Evolutionary conservation across 2,797 vertebrate species (phyloP).

Genomic region (Poecilia wingei): DNA sequence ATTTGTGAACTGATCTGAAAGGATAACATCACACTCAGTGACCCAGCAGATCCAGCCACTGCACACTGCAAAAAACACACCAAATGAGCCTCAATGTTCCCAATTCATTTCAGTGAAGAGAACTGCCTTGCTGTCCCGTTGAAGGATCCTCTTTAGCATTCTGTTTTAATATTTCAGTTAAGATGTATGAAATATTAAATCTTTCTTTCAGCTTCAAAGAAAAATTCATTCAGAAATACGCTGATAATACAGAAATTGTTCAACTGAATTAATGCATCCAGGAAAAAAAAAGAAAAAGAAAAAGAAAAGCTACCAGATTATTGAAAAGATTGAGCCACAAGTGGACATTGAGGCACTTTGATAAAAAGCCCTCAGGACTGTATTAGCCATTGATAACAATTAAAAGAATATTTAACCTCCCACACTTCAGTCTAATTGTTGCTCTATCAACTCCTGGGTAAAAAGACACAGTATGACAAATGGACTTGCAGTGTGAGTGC

Average conservation of each 20-base stretch:
- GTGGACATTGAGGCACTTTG: conserved; percentile 9
- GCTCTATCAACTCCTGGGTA: conserved; percentile 33
- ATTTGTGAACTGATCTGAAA: conserved; percentile 21
- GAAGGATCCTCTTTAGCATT: conserved; percentile 18
- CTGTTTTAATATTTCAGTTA: conserved; percentile 49
- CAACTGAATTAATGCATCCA: conserved; percentile 26
- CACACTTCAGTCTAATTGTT: conserved; percentile 50
- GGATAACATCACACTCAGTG: conserved; percentile 18
- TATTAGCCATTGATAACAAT: conserved; percentile 43
- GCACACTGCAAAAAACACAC: neutral
- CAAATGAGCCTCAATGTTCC: neutral
- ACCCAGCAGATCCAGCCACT: conserved; percentile 15
- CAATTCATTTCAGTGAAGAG: neutral
- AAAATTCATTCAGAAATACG: conserved; percentile 34
- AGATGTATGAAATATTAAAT: conserved; percentile 42
- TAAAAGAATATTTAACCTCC: conserved; percentile 51
- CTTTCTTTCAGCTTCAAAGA: conserved; percentile 23
- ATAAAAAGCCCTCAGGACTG: conserved; percentile 14
- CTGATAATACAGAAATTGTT: conserved; percentile 32
- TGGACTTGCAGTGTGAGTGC: conserved; percentile 46
- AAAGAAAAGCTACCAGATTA: conserved; percentile 10
- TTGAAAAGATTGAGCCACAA: conserved; percentile 21
- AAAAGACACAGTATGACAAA: conserved; percentile 51
- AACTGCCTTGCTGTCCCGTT: neutral
- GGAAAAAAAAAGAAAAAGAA: conserved; percentile 9